Conservation (phyloP, 2,888 invertebrate genomes). For the Caenorhabditis virilis region DNA sequence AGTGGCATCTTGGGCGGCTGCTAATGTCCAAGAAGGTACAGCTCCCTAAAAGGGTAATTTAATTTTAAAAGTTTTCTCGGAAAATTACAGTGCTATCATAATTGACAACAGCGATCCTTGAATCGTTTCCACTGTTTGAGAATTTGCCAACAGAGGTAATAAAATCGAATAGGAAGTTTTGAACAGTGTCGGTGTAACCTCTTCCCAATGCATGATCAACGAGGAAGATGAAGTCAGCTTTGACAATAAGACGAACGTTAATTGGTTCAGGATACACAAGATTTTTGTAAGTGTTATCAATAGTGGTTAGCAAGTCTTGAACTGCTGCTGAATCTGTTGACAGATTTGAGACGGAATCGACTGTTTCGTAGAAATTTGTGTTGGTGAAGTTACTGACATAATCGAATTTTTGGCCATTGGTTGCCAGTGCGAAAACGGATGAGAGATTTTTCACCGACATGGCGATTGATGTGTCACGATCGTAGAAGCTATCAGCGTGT, state of each 20-base stretch:
- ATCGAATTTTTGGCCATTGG: slow-evolving; percentile 10
- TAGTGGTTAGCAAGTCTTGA: slow-evolving; percentile 8
- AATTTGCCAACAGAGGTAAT: slow-evolving; percentile 23
- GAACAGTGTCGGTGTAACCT: not conserved
- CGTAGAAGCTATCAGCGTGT: slow-evolving; percentile 31
- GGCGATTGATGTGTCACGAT: slow-evolving; percentile 23
- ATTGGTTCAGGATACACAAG: slow-evolving; percentile 25
- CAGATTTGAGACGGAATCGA: slow-evolving; percentile 10
- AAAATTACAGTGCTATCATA: slow-evolving; percentile 14
- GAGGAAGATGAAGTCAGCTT: slow-evolving; percentile 27
- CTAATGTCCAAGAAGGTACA: slow-evolving; percentile 5
- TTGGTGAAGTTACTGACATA: slow-evolving; percentile 34
- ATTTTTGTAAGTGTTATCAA: slow-evolving; percentile 27
- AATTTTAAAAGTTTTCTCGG: not conserved
- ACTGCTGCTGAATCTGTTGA: slow-evolving; percentile 11
- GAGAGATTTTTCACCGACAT: slow-evolving; percentile 21
- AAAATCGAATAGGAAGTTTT: slow-evolving; percentile 14
- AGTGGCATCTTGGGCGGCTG: slow-evolving; percentile 9
- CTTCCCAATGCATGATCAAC: slow-evolving; percentile 18
- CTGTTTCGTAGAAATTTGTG: slow-evolving; percentile 26
- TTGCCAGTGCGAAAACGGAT: slow-evolving; percentile 19
- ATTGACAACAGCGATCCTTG: slow-evolving; percentile 19
- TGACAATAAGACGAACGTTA: not conserved
- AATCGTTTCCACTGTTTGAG: slow-evolving; percentile 17
- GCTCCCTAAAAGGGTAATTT: not conserved